These are phyloP conservation scores for Amblyteles armatorius DNA, from an alignment of 2,888 invertebrate genomes.

Conservation along the genomic window DNA sequence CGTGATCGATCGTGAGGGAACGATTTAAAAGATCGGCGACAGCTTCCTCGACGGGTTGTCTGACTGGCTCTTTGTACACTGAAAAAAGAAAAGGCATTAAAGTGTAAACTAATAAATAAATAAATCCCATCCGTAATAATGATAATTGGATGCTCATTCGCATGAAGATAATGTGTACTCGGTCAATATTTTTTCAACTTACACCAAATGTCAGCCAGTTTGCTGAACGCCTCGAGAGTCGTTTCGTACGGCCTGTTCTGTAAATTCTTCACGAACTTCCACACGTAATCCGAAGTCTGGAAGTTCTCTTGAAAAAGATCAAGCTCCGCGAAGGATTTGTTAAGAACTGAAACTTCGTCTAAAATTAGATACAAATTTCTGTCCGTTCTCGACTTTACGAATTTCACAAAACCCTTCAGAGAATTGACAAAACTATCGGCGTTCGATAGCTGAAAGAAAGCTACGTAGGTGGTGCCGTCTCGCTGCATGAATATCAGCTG, in stretches of 20 bases:
- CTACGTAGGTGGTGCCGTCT: conserved; percentile 90
- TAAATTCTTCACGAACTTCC: conserved; percentile 87
- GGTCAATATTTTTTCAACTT: neutral
- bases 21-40: conserved; percentile 88
- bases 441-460: conserved; percentile 94
- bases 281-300: conserved; percentile 87
- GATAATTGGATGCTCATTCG: conserved; percentile 11
- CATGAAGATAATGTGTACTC: neutral
- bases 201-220: conserved; percentile 91
- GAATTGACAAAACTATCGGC: conserved; percentile 90
- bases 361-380: conserved; percentile 90
- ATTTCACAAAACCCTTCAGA: conserved; percentile 88
- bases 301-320: conserved; percentile 91
- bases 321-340: conserved; percentile 94
- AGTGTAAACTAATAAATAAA: neutral
- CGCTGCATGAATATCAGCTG: conserved; percentile 89
- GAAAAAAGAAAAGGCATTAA: conserved; percentile 57
- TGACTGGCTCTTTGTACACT: conserved; percentile 89
- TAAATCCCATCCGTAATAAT: neutral
- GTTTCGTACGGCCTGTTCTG: conserved; percentile 92
- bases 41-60: conserved; percentile 88
- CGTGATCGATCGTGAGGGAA: conserved; percentile 77
- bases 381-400: conserved; percentile 90
- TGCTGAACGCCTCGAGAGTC: conserved; percentile 94
- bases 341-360: conserved; percentile 89